phyloP scores from a whole-genome alignment of 2,113 vertebrate genomes.

The Pitta sordida region DNA sequence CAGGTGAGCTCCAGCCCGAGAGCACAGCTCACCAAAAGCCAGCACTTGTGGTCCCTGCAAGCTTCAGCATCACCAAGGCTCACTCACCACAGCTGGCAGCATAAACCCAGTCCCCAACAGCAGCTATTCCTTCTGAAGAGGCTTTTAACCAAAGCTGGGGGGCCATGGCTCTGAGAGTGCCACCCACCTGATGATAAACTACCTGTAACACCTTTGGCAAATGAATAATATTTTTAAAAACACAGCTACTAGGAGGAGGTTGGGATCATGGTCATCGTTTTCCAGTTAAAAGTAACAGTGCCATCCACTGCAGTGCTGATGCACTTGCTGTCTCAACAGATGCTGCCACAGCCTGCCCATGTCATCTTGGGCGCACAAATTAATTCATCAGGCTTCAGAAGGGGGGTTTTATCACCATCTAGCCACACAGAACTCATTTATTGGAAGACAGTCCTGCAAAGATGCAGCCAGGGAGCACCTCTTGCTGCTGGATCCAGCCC shows the following conservation, averaged over 20 bases:
- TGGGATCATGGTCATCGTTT: background rate
- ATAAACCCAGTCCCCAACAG: rapidly evolving
- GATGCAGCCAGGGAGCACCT: background rate
- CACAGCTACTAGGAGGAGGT: background rate
- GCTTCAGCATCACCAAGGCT: background rate
- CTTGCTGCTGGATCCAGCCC: background rate
- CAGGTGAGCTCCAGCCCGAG: background rate
- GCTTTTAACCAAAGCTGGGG: background rate
- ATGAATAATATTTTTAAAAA: rapidly evolving
- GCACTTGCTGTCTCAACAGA: background rate
- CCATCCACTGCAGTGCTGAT: background rate
- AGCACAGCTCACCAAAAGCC: background rate
- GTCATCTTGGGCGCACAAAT: background rate
- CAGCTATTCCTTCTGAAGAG: background rate
- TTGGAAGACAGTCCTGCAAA: background rate
- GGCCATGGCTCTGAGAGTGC: background rate
- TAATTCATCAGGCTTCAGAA: background rate
- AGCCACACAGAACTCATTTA: background rate
- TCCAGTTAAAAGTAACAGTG: background rate
- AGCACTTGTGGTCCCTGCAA: background rate
- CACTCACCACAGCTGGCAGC: background rate
- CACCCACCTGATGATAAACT: background rate
- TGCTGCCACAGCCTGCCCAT: background rate
- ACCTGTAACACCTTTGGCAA: background rate
- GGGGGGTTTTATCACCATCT: background rate